phyloP scores from a whole-genome alignment of 2,888 invertebrate genomes.

The Amitus sp. region DNA sequence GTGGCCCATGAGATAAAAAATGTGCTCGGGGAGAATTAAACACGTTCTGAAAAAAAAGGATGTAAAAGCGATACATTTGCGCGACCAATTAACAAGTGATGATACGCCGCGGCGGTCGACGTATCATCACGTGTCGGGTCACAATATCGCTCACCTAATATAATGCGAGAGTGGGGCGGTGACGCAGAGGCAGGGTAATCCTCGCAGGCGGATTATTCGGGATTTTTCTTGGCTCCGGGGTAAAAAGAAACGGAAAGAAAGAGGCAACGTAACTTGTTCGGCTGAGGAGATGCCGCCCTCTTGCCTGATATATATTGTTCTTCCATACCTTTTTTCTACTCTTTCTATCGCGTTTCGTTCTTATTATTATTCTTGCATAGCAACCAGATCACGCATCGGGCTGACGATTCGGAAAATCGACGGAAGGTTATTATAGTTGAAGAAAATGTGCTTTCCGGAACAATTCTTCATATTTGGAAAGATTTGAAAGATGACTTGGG shows the following conservation, averaged over 20 bases:
- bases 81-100: slow-evolving; percentile 30
- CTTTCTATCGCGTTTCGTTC: slow-evolving; percentile 30
- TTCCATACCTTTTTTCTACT: slow-evolving; percentile 44
- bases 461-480: too few relatives aligned
- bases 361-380: slow-evolving; percentile 28
- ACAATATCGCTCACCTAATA: slow-evolving; percentile 50
- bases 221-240: slow-evolving; percentile 55
- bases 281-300: slow-evolving; percentile 44
- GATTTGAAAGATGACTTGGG: too few relatives aligned
- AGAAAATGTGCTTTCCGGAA: too few relatives aligned
- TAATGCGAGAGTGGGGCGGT: slow-evolving; percentile 45
- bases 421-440: too few relatives aligned
- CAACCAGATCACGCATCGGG: slow-evolving; percentile 15
- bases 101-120: slow-evolving; percentile 36
- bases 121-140: slow-evolving; percentile 42
- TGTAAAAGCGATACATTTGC: slow-evolving; percentile 4
- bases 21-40: too few relatives aligned
- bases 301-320: slow-evolving; percentile 56
- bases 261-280: slow-evolving; percentile 48
- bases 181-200: slow-evolving; percentile 56
- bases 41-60: too few relatives aligned
- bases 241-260: slow-evolving; percentile 47
- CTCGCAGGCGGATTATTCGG: slow-evolving; percentile 59
- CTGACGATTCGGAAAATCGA: too few relatives aligned
- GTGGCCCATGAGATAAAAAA: too few relatives aligned